Base-by-base conservation (phyloP, 2,797 vertebrate genomes). In the Pseudochromis fuscus region DNA sequence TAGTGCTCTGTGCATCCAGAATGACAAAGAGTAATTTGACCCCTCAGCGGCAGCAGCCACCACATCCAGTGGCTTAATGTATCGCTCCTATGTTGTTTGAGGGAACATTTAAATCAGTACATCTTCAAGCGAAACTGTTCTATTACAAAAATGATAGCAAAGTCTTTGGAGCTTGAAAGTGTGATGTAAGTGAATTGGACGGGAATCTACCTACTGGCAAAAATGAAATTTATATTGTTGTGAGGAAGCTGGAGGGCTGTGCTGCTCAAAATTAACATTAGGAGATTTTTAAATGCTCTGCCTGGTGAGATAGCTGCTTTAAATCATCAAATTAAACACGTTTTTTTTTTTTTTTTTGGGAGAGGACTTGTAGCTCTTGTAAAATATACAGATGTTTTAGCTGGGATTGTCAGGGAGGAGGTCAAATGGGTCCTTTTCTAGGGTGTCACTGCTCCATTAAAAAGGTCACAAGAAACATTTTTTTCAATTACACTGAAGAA, bases 1-100 rank as follows among this genome's bases (percentile, higher is more conserved):
- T 64, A 81, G 76, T 82, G 70, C 86, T 89, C 81, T 70, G 83
- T 80, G 84, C 89, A 86, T 88, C 88, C 81, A 86, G 75, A 89
- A 82, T 79, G 80, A 88, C 83, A 79, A 87, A 92, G 88, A 88
- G 87, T 89, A 88, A 93, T 93, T 86, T 89, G 86, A 93, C 90
- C 89, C 86, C 77, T 82, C 77, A 81, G 77, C 67, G 69, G 81
- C 75, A 30, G 85, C 72, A 65, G 33, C 72, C 37, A 12, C 58
- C 61, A 62, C 67, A 71, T 69, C 73, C 68, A 75, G 66, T 68
- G 82, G 76, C 83, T 90, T 86, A 88, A 87, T 86, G 76, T 72
- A 72, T 71, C 80, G 72, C 53, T 50, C 74, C 91, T 83, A 83
- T 87, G 87, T 86, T 88, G 86, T 88, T 85, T 85, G 62, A 81